Conservation (phyloP, 2,797 vertebrate species). For the Chloroceryle amazona region DNA sequence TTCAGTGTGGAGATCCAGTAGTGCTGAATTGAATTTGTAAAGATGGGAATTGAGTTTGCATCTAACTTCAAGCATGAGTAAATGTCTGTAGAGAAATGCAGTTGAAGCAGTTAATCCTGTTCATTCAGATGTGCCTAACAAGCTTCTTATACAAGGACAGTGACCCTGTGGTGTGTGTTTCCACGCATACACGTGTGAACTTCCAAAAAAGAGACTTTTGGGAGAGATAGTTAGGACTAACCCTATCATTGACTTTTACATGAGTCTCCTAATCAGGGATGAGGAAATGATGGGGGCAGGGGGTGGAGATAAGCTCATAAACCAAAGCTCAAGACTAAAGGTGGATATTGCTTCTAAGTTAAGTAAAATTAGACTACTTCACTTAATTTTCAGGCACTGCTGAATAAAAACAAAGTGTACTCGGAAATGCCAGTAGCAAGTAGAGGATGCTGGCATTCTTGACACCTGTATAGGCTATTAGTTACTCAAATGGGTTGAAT, state of each 20-base stretch:
- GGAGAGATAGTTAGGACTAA: not conserved
- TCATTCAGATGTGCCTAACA: not conserved
- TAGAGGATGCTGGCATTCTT: not conserved
- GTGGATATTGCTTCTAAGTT: not conserved
- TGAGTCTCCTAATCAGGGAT: not conserved
- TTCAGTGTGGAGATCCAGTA: not conserved
- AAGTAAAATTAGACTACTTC: not conserved
- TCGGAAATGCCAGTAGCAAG: not conserved
- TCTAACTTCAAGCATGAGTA: not conserved
- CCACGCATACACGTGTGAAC: accelerated
- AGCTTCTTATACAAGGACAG: not conserved
- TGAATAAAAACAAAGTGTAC: not conserved
- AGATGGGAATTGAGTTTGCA: not conserved
- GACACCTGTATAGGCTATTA: not conserved
- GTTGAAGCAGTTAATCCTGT: not conserved
- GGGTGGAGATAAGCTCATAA: not conserved
- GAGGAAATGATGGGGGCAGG: not conserved
- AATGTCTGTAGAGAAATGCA: not conserved
- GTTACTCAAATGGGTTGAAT: not conserved
- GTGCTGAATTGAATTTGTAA: not conserved
- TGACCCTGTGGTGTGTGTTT: not conserved
- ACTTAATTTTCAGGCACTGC: not conserved
- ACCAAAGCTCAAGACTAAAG: not conserved
- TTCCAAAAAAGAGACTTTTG: not conserved
- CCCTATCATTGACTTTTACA: not conserved